Evolutionary conservation across 2,797 vertebrate species (phyloP).

Genomic region (Pteropus rufus): DNA sequence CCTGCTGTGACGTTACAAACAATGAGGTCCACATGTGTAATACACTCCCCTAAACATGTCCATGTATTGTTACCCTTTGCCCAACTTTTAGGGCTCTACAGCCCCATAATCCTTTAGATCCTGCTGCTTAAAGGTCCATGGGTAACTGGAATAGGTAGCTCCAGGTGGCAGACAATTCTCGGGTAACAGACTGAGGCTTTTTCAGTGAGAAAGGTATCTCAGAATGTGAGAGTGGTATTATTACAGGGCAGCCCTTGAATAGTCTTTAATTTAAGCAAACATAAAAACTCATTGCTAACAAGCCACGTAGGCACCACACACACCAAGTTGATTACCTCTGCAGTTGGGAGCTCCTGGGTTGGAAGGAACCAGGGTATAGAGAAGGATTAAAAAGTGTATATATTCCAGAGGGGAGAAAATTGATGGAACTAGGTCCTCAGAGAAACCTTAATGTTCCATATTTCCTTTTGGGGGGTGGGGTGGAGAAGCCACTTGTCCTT

Average conservation of each 20-base stretch:
- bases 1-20: background rate
- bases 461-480: background rate
- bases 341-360: background rate
- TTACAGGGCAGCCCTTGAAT: background rate
- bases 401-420: background rate
- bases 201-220: background rate
- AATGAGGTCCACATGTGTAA: background rate
- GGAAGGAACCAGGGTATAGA: background rate
- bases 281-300: background rate
- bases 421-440: background rate
- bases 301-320: background rate
- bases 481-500: background rate
- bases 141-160: background rate
- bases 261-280: background rate
- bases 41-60: background rate
- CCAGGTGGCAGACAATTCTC: background rate
- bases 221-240: background rate
- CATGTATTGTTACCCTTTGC: background rate
- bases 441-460: background rate
- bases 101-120: background rate
- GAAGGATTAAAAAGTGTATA: background rate
- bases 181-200: background rate
- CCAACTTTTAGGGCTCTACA: background rate
- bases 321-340: background rate
- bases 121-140: background rate